A percentile compares a stretch with the other conserved stretches of the same genome.
phyloP scores from a whole-genome alignment of 1,140 invertebrate genomes.

The Himalopsyche phryganea region DNA sequence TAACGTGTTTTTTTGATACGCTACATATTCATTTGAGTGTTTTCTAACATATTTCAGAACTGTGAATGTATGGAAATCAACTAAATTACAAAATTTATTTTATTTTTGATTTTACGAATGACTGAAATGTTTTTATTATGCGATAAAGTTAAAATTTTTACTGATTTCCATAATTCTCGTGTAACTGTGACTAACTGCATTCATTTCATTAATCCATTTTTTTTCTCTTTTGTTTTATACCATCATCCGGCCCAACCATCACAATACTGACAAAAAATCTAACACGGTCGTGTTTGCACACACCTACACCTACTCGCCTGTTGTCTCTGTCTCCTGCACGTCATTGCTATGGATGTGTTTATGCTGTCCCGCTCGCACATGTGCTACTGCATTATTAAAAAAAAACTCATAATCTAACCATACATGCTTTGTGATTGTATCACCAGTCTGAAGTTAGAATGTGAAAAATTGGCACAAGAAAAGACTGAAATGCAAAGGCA shows the following conservation, averaged over 20 bases:
- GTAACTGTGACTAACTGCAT: slow-evolving; percentile 26
- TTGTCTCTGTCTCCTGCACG: slow-evolving; percentile 23
- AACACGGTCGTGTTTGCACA: slow-evolving; percentile 12
- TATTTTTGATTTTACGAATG: too few species aligned
- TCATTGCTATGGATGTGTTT: slow-evolving; percentile 23
- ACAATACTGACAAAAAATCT: slow-evolving; percentile 17
- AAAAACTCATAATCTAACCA: slow-evolving; percentile 11
- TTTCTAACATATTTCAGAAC: too few species aligned
- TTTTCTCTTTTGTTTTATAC: slow-evolving; percentile 31
- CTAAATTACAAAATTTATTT: too few species aligned
- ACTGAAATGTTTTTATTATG: too few species aligned
- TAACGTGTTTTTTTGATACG: too few species aligned
- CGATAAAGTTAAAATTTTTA: too few species aligned
- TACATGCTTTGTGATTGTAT: slow-evolving; percentile 44
- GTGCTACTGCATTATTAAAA: background rate
- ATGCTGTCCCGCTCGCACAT: slow-evolving; percentile 16
- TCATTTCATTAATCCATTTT: slow-evolving; percentile 30
- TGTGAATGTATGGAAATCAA: too few species aligned
- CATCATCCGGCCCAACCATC: slow-evolving; percentile 21
- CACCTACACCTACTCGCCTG: slow-evolving; percentile 14
- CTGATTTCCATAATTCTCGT: too few species aligned
- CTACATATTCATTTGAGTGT: too few species aligned
- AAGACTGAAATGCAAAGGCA: slow-evolving; percentile 98
- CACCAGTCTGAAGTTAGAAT: slow-evolving; percentile 82
- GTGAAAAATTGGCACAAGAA: slow-evolving; percentile 94